Evolutionary conservation across 2,797 vertebrate species (phyloP), one percentile per base, ranked within the genome.

Genomic region (Psittacula derbiana): DNA sequence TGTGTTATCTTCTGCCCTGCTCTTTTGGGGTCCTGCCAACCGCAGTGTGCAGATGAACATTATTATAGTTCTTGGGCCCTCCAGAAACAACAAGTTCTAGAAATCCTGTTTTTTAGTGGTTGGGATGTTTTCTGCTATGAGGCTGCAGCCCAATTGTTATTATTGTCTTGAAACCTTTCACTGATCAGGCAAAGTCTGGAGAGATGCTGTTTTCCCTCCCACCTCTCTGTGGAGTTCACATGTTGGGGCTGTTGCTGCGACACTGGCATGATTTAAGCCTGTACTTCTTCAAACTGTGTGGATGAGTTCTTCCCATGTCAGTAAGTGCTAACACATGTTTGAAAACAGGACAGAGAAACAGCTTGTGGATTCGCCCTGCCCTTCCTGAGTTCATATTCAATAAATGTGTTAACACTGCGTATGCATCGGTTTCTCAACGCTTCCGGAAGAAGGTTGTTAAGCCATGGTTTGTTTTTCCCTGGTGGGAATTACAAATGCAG

Each of bases 281-380:
- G 79, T 71, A 23, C 46, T 93, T 64, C 79, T 95, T 92, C 89
- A 95, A 66, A 58, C 67, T 80, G 57, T 11, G 15, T 17, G 57
- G 90, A 96, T 91, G 78, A 94, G 82, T 85, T 92, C 94, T 97
- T 97, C 95, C 82, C 84, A 61, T 96, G 95, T 96, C 76, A 86
- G 21, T 97, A 98, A 98, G 87, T 97, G 96, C 96, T 97, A 97
- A 96, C 96, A 97, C 89, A 96, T 97, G 97, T 96, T 97, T 87
- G 88, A 64, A 84, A 96, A 91, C 93, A 90, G 88, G 88, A 92
- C 74, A 86, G 96, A 95, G 88, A 75, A 96, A 89, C 82, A 83
- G 73, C 82, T 88, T 92, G 96, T 96, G 91, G 55, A 90, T 73
- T 89, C 95, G 81, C 79, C 95, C 83, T 95, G 96, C 88, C 85